Conservation (phyloP, 2,797 vertebrate species). For the Amniataba percoides region DNA sequence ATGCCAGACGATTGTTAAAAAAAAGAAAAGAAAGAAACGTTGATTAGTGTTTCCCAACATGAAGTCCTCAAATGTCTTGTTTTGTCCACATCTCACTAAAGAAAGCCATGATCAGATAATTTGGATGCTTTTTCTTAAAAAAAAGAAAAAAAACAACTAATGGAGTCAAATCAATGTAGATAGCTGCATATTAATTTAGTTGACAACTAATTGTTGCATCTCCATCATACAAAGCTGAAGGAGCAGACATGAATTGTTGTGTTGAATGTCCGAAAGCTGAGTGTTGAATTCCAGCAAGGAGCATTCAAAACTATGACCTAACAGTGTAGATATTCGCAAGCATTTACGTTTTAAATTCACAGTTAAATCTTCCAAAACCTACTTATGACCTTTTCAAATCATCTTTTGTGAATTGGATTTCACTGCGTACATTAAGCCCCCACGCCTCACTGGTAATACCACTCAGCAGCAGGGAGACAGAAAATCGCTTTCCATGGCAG, state of each 20-base stretch:
- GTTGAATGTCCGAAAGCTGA: background rate
- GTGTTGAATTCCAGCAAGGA: background rate
- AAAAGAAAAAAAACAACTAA: no score
- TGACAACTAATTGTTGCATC: no score
- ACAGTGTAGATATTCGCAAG: background rate
- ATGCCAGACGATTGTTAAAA: no score
- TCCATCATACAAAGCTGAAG: no score
- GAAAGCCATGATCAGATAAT: no score
- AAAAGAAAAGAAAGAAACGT: no score
- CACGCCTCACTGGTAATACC: conserved; percentile 6
- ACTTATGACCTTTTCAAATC: background rate
- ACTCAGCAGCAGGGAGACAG: conserved; percentile 11
- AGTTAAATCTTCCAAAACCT: background rate
- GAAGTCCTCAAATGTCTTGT: no score
- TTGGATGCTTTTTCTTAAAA: no score
- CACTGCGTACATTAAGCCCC: background rate
- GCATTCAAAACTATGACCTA: background rate
- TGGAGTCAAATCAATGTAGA: no score
- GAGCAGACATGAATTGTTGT: background rate
- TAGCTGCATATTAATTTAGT: no score
- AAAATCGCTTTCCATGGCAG: conserved; percentile 15
- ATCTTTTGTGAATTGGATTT: background rate
- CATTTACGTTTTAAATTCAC: background rate
- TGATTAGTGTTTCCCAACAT: no score
- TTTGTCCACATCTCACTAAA: no score